These are phyloP conservation scores for Monopterus albus DNA, from an alignment of 2,113 vertebrate genomes.

Conservation along the genomic window DNA sequence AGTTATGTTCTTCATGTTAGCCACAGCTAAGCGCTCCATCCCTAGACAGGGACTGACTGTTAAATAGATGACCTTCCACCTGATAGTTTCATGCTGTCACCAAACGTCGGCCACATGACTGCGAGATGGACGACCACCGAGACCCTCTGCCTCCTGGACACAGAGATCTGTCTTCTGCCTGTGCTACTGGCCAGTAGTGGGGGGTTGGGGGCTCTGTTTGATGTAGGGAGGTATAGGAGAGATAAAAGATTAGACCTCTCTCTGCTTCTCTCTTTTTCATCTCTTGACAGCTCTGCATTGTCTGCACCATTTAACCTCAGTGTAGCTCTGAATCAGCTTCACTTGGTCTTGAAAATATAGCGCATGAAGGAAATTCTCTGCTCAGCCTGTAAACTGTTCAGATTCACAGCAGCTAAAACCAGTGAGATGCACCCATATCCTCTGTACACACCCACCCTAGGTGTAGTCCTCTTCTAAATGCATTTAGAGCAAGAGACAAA, in stretches of 20 bases:
- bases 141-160: neutral
- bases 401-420: constrained; percentile 23
- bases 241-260: constrained; percentile 29
- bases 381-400: constrained; percentile 20
- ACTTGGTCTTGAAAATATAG: constrained; percentile 30
- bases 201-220: constrained; percentile 30
- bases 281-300: neutral
- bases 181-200: constrained; percentile 35
- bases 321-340: neutral
- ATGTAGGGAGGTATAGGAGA: constrained; percentile 35
- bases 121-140: constrained; percentile 37
- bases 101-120: constrained; percentile 7
- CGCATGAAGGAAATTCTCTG: constrained; percentile 43
- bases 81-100: constrained; percentile 25
- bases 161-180: constrained; percentile 46
- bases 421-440: constrained; percentile 10
- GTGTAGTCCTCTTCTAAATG: constrained; percentile 21
- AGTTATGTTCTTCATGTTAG: constrained; percentile 45
- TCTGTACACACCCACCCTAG: constrained; percentile 24
- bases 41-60: constrained; percentile 33
- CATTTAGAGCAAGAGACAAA: constrained; percentile 14
- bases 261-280: constrained; percentile 51
- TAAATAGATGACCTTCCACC: constrained; percentile 33
- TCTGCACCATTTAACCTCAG: neutral
- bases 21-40: constrained; percentile 32